Evolutionary conservation across 2,888 invertebrate species (phyloP).

Genomic region (Hypena proboscidalis): DNA sequence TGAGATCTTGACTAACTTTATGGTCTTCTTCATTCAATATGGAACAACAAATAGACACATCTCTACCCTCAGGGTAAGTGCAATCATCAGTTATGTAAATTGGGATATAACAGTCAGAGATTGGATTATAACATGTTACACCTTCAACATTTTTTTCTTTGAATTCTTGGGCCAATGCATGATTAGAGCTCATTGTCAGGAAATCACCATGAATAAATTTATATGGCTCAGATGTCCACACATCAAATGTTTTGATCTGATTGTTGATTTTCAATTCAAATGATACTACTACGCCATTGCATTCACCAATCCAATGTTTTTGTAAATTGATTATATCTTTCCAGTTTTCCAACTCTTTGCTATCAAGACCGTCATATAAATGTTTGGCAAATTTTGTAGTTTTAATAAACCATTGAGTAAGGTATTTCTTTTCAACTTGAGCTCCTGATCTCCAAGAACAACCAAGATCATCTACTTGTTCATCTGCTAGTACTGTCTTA

Average conservation of each 20-base stretch:
- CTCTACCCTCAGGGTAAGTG: constrained; percentile 87
- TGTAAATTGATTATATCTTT: constrained; percentile 93
- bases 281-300: constrained; percentile 90
- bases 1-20: constrained; percentile 84
- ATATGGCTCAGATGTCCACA: constrained; percentile 92
- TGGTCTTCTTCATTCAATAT: constrained; percentile 84
- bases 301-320: constrained; percentile 95
- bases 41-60: constrained; percentile 91
- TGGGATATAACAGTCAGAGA: constrained; percentile 87
- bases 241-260: constrained; percentile 67
- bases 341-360: constrained; percentile 91
- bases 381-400: constrained; percentile 93
- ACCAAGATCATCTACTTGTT: constrained; percentile 97
- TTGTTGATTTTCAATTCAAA: constrained; percentile 79
- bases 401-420: constrained; percentile 98
- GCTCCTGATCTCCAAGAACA: constrained; percentile 99
- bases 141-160: constrained; percentile 30
- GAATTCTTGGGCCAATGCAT: constrained; percentile 61
- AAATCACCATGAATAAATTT: constrained; percentile 89
- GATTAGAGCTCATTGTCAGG: constrained; percentile 83
- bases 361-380: constrained; percentile 89
- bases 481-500: constrained; percentile 98
- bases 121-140: constrained; percentile 87
- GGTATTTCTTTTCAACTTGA: constrained; percentile 93
- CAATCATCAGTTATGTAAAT: constrained; percentile 87